These are phyloP conservation scores for Odontomachus brunneus DNA, from an alignment of 1,140 invertebrate species.

Conservation along the genomic window DNA sequence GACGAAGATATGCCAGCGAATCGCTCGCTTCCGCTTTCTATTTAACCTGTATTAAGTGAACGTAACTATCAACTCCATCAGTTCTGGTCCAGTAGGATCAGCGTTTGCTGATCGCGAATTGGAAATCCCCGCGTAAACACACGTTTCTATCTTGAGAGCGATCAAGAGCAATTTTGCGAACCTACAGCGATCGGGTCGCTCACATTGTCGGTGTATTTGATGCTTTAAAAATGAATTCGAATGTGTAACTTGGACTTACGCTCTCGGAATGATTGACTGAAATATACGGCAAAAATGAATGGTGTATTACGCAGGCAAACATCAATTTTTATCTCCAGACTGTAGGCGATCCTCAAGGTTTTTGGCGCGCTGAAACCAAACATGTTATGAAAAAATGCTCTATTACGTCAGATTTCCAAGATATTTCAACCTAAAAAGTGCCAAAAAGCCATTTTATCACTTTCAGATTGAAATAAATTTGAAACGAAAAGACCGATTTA, in stretches of 20 bases:
- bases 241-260: neutral
- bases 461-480: no score
- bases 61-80: conserved; percentile 6
- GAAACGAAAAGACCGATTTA: no score
- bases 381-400: no score
- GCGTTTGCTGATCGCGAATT: conserved; percentile 7
- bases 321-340: no score
- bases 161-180: neutral
- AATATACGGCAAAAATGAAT: no score
- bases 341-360: no score
- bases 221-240: conserved; percentile 5
- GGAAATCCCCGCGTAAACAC: conserved; percentile 9
- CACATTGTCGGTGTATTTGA: no score
- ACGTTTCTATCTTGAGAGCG: conserved; percentile 9
- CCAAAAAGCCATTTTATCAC: no score
- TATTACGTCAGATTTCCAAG: no score
- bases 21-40: conserved; percentile 30
- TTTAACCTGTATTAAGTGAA: conserved; percentile 23
- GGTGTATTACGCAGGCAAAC: no score
- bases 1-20: conserved; percentile 12
- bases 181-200: neutral
- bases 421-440: no score
- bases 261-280: conserved; percentile 18
- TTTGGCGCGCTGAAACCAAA: no score
- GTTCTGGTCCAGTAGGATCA: conserved; percentile 16